Evolutionary conservation across 2,797 vertebrate species (phyloP).

Genomic region (Glossophaga mutica): DNA sequence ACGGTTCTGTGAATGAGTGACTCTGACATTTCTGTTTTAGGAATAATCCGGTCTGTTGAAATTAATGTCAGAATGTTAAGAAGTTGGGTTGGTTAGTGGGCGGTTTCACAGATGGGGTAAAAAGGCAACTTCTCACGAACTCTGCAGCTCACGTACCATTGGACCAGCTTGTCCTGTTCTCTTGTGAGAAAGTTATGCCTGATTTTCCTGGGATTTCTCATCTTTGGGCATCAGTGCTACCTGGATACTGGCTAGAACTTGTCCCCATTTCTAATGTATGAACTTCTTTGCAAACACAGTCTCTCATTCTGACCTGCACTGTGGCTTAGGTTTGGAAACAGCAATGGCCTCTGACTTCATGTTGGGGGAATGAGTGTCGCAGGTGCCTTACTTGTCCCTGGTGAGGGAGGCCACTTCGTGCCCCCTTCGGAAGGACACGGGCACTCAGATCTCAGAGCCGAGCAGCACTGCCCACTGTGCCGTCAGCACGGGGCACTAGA

Average conservation of each 20-base stretch:
- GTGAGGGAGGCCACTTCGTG: accelerated
- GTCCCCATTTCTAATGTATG: not conserved
- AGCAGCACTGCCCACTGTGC: too few species aligned
- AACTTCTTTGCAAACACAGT: not conserved
- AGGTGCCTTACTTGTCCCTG: accelerated
- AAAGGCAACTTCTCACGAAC: not conserved
- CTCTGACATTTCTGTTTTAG: not conserved
- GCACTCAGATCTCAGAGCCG: not conserved
- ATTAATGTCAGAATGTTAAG: not conserved
- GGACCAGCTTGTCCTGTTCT: not conserved
- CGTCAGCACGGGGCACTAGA: not conserved
- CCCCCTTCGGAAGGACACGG: not conserved
- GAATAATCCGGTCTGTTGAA: not conserved
- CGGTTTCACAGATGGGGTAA: not conserved
- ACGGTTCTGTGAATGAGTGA: not conserved
- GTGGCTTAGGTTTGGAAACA: not conserved
- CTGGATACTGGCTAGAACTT: accelerated
- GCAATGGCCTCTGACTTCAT: not conserved
- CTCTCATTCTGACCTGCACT: not conserved
- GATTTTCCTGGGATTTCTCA: not conserved
- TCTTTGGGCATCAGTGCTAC: not conserved
- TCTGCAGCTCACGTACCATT: not conserved
- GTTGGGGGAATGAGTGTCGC: not conserved
- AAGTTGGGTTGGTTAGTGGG: not conserved
- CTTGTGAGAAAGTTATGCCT: not conserved